Percentiles rank a stretch among this genome's conserved stretches.
Evolutionary conservation across 2,888 invertebrate species (phyloP).

Genomic region (Junonia oenone): DNA sequence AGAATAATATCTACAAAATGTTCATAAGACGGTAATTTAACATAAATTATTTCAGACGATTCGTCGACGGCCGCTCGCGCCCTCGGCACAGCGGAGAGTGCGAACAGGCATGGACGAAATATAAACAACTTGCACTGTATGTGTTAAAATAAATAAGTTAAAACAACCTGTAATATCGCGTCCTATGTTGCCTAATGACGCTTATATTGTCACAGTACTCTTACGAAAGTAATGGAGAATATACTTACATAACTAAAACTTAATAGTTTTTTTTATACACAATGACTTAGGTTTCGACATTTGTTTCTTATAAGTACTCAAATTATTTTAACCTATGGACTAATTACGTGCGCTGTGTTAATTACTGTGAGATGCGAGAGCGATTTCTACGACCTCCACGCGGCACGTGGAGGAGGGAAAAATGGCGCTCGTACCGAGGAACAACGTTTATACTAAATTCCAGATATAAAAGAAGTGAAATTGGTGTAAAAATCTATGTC

Average conservation of each 20-base stretch:
- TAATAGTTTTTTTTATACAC: constrained; percentile 73
- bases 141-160: constrained; percentile 67
- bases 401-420: constrained; percentile 34
- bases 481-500: constrained; percentile 60
- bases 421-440: constrained; percentile 48
- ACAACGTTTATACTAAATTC: constrained; percentile 52
- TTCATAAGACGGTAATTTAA: constrained; percentile 60
- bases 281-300: constrained; percentile 80
- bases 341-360: constrained; percentile 68
- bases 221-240: constrained; percentile 74
- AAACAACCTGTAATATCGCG: constrained; percentile 53
- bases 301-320: constrained; percentile 78
- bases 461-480: constrained; percentile 47
- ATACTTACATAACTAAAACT: constrained; percentile 72
- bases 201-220: constrained; percentile 70
- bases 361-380: constrained; percentile 44
- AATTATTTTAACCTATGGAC: constrained; percentile 66
- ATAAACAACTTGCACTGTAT: constrained; percentile 46
- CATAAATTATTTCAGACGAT: constrained; percentile 56
- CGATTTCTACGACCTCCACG: constrained; percentile 38
- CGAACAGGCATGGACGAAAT: constrained; percentile 36
- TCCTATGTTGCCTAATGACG: constrained; percentile 71
- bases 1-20: constrained; percentile 60
- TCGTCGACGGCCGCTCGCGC: constrained; percentile 39
- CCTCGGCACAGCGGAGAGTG: constrained; percentile 35